Percentiles rank a stretch among this genome's conserved stretches.
Evolutionary conservation across 2,113 vertebrate species (phyloP).

Genomic region (Chloropsis hardwickii): DNA sequence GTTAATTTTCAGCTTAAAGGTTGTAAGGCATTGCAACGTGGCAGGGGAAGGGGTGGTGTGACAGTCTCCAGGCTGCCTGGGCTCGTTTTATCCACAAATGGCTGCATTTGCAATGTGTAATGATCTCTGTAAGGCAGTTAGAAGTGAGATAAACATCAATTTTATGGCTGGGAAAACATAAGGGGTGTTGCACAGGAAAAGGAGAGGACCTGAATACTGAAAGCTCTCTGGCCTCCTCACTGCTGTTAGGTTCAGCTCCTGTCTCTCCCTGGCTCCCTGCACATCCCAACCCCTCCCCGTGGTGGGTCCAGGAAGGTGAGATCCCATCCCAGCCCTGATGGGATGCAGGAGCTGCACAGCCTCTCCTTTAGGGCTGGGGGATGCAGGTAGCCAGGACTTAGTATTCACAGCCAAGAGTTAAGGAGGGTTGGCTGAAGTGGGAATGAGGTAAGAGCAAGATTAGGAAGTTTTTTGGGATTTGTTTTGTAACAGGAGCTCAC

Average conservation of each 20-base stretch:
- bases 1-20: slow-evolving; percentile 10
- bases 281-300: background rate
- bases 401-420: background rate
- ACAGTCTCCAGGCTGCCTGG: background rate
- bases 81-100: slow-evolving; percentile 5
- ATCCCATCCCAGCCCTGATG: background rate
- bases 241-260: background rate
- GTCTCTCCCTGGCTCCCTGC: accelerated
- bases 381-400: slow-evolving; percentile 24
- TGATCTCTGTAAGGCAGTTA: slow-evolving; percentile 56
- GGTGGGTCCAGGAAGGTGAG: background rate
- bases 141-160: slow-evolving; percentile 28
- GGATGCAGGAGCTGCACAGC: slow-evolving; percentile 2
- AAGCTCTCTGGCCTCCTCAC: slow-evolving; percentile 17
- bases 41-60: background rate
- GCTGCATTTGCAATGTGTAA: slow-evolving; percentile 43
- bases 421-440: background rate
- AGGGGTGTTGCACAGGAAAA: background rate
- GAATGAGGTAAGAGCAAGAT: background rate
- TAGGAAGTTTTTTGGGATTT: background rate
- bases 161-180: slow-evolving; percentile 43
- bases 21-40: background rate
- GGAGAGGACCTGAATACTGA: background rate
- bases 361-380: background rate
- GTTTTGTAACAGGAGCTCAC: background rate